Base-by-base conservation (phyloP, 1,140 invertebrate species). In the Brachionus koreanus region DNA sequence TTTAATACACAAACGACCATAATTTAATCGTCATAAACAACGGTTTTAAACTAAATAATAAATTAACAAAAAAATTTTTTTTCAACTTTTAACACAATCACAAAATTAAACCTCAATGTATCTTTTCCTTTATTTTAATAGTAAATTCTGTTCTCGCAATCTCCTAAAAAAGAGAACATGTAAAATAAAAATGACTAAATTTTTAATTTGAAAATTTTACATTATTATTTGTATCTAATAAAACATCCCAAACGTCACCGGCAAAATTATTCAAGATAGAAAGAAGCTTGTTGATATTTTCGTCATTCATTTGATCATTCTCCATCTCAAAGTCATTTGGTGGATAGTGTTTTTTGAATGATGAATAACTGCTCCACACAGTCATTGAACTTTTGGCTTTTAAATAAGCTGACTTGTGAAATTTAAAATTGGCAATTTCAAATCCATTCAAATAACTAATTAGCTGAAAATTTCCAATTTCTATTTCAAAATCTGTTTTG, bases 341-440 rank as follows among this genome's bases (percentile, higher is more conserved):
- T 46, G 69, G 69, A 74, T 74, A 46, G n/a, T 74, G 69, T 25
- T 46, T 74, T 74, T 74, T 74, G 12, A 74, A 74, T 12, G 10
- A 19, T 46, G 69, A 74, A 74, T 29, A 46, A 29, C 19, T 46
- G 25, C 69, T 74, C 69, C 69, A 74, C 29, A 74, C 7, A 13
- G 37, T 74, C n/a, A 74, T 29, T 49, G 9, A 25, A 19, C 19
- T 74, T 29, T 12, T 19, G 7, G 69, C 39, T 13, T 46, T 46
- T 3, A 74, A 25, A 25, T 13, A 25, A 74, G 39, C 25, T 46
- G 69, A 43, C 25, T 74, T 74, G 25, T 74, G 69, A 49, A 74
- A 74, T 9, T 74, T 74, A 33, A 29, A 74, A 13, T 29, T 23
- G 7, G 19, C 19, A n/a, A 74, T 46, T 35, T 74, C 69, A 12